Base-by-base conservation (phyloP, 2,888 invertebrate genomes). In the Xylota sylvarum region DNA sequence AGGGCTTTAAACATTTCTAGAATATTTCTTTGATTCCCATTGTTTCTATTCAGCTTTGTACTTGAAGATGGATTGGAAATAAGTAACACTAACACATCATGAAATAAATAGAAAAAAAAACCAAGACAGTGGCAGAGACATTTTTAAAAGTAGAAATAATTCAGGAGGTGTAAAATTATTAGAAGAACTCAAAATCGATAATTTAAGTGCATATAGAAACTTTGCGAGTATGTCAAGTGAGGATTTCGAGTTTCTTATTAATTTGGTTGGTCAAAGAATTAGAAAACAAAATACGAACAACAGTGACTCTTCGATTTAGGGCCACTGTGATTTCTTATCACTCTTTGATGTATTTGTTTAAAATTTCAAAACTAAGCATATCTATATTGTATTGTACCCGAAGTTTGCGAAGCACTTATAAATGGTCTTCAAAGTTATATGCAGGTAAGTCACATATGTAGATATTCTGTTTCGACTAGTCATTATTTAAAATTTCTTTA, bases 391-490 rank as follows among this genome's bases (percentile, higher is more conserved):
- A 37, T 37, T 10, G 37, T 37, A 9, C 37, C 37, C 4, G 37
- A 37, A 37, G 40, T 40, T 12, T 40, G 40, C 40, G 40, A 40
- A 40, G 40, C 40, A 40, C n/a, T 40, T n/a, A 40, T 40, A n/a
- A 5, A 40, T 40, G 40, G 4, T n/a, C 4, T 40, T 40, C 40
- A n/a, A 40, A 40, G n/a, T 40, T 5, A n/a, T 40, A 40, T n/a
- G 1, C n/a, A n/a, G n/a, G n/a, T 40, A 40, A n/a, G n/a, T 40
- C 40, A n/a, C 40, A 40, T 40, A 40, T 40, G 23, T 2, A 23
- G 23, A 23, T 23, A 23, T 23, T 1, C 4, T 40, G 4, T 40
- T 40, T 40, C 4, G 3, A 1, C n/a, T 6, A 40, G n/a, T 12
- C n/a, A 40, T 40, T 40, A n/a, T 40, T 40, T 40, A n/a, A 40